Evolutionary conservation across 2,888 invertebrate genomes (phyloP), one percentile per base, ranked within the genome.

Genomic region (Drosophila mulleri): DNA sequence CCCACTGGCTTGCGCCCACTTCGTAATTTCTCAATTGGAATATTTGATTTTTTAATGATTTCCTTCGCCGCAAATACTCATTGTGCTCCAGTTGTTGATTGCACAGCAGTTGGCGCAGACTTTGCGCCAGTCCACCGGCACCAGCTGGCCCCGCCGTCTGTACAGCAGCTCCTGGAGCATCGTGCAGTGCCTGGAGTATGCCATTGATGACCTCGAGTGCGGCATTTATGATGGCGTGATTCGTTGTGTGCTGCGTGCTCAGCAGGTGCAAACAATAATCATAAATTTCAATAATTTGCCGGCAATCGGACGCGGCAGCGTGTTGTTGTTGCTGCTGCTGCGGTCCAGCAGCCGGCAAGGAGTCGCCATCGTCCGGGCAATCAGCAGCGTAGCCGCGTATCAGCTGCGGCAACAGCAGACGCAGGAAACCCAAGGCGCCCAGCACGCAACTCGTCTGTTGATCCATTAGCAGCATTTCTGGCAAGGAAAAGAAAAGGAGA

Each of bases 211-310:
- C 93, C 92, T 99, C 98, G 91, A 98, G 94, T 20, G 98, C 95
- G 1, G 97, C 96, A 90, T 98, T 98, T 82, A 97, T 95, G 67
- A 98, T 95, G 92, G 98, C 98, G 92, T 98, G 98, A 92, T 98
- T 97, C 9, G 94, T 93, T 82, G 96, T 95, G 32, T 94, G 94
- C 66, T 95, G 94, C 92, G 95, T 95, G 52, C 94, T 94, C 65
- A 95, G 94, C 92, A 96, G 96, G 89, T 95, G 94, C 59, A 97
- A 92, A 92, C 96, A 96, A 66, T 97, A 94, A 92, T 96, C 96
- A 92, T 96, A 97, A 39, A 97, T 94, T 95, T 97, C 94, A 75
- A 94, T 89, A 78, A 93, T 91, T 91, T 93, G 92, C 67, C 88
- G 91, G 65, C 89, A 84, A 64, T 92, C 92, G 60, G 76, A 67